Evolutionary conservation across 2,113 vertebrate genomes (phyloP).

Genomic region (Rhinoderma darwinii): DNA sequence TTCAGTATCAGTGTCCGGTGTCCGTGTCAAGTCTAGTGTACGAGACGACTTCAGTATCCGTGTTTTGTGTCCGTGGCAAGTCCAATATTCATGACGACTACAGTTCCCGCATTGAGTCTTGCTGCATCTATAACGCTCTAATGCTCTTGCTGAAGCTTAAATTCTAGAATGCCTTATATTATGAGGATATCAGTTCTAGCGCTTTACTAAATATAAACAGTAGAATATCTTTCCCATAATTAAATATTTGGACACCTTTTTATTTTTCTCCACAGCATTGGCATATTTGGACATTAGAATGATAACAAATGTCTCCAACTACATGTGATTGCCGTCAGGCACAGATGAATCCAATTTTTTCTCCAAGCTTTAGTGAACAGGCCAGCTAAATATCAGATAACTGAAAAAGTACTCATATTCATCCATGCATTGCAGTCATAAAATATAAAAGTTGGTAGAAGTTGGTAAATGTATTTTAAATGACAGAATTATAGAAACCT

Average conservation of each 20-base stretch:
- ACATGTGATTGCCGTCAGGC: background rate
- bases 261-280: background rate
- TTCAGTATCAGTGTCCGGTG: no score
- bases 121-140: no score
- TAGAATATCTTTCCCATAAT: background rate
- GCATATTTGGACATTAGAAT: conserved; percentile 32
- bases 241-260: background rate
- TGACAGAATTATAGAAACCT: background rate
- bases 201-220: background rate
- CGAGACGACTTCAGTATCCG: no score
- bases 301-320: conserved; percentile 8
- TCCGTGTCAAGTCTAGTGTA: no score
- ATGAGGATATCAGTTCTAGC: background rate
- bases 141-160: background rate
- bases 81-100: no score
- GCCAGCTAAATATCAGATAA: conserved; percentile 41
- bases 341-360: conserved; percentile 29
- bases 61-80: no score
- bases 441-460: background rate
- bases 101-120: no score
- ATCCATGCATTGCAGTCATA: conserved; percentile 30
- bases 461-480: background rate
- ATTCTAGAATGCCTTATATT: background rate
- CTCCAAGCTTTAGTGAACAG: conserved; percentile 21
- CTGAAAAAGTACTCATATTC: conserved; percentile 13